Percentiles rank a stretch among this genome's conserved stretches.
Conservation (phyloP, 1,140 invertebrate species). For the Scaptodrosophila lebanonensis region DNA sequence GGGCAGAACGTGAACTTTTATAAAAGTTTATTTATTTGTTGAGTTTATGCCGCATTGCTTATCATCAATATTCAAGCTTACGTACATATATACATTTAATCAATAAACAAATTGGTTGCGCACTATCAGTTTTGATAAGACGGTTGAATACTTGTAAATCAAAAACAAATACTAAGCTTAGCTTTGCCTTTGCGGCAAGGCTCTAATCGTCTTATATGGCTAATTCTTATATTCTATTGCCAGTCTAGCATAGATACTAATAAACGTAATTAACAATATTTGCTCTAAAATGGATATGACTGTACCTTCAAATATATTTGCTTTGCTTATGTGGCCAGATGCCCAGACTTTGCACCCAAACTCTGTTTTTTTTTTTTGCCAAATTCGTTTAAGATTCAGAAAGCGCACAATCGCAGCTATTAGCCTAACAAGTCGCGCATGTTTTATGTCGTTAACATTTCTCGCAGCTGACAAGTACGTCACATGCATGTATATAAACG, state of each 20-base stretch:
- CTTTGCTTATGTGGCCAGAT: too few relatives aligned
- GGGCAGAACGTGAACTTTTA: background rate
- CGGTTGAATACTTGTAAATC: too few relatives aligned
- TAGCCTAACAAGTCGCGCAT: slow-evolving; percentile 58
- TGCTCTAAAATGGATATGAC: too few relatives aligned
- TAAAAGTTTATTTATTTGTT: slow-evolving; percentile 12
- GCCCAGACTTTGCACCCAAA: slow-evolving; percentile 12
- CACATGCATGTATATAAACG: slow-evolving; percentile 58
- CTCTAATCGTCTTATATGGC: slow-evolving; percentile 4
- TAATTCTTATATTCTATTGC: slow-evolving; percentile 10
- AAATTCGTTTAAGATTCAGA: slow-evolving; percentile 43
- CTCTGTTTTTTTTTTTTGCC: slow-evolving; percentile 18
- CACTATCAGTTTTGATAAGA: too few relatives aligned
- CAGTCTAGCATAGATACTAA: too few relatives aligned
- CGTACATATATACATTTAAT: too few relatives aligned
- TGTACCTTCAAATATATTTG: too few relatives aligned
- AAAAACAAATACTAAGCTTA: background rate
- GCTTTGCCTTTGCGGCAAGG: background rate
- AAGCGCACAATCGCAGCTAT: slow-evolving; percentile 66
- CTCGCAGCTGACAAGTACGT: slow-evolving; percentile 48
- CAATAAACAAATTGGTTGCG: background rate
- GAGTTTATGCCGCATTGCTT: slow-evolving; percentile 1
- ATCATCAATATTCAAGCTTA: background rate
- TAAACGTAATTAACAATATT: too few relatives aligned
- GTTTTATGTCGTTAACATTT: slow-evolving; percentile 20